Evolutionary conservation across 2,113 vertebrate species (phyloP).

Genomic region (Numida meleagris): DNA sequence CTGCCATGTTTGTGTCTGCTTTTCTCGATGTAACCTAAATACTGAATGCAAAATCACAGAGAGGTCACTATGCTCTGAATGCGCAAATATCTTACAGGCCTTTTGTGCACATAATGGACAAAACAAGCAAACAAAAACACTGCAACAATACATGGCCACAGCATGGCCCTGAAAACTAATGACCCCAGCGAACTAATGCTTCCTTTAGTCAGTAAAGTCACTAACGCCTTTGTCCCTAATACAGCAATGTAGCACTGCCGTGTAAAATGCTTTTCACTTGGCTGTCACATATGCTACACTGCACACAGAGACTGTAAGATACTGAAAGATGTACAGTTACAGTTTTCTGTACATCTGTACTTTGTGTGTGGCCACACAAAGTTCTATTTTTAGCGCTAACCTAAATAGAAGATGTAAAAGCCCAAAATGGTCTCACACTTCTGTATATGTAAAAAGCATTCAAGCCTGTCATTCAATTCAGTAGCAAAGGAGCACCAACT

Average conservation of each 20-base stretch:
- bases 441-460: background rate
- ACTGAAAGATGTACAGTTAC: background rate
- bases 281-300: background rate
- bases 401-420: conserved; percentile 14
- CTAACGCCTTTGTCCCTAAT: background rate
- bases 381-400: conserved; percentile 31
- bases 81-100: background rate
- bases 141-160: background rate
- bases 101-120: background rate
- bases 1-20: background rate
- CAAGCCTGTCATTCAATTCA: background rate
- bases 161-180: background rate
- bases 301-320: conserved; percentile 6
- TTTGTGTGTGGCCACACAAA: background rate
- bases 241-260: background rate
- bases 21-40: conserved; percentile 50
- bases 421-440: background rate
- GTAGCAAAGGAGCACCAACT: background rate
- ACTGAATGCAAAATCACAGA: background rate
- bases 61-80: background rate
- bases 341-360: background rate
- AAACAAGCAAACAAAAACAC: background rate
- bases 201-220: background rate
- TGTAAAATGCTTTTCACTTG: background rate
- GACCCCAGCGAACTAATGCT: background rate